These are phyloP conservation scores for Varecia variegata DNA, from an alignment of 2,797 vertebrate genomes.

Conservation along the genomic window DNA sequence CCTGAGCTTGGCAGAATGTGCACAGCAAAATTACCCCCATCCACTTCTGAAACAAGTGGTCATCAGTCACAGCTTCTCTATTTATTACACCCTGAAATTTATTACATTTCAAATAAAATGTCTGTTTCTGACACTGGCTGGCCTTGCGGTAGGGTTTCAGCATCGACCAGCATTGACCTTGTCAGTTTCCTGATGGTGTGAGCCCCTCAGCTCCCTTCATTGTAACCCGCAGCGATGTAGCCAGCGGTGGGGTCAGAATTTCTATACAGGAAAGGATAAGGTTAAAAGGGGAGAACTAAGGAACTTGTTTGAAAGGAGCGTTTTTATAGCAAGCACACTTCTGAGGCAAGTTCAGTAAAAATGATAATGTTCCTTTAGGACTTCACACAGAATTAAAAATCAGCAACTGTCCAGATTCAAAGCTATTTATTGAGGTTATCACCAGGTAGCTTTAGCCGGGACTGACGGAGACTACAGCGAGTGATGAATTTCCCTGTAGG, in stretches of 20 bases:
- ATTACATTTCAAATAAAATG: conserved; percentile 42
- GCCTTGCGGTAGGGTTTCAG: not conserved
- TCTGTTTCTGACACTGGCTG: not conserved
- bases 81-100: not conserved
- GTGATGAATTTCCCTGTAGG: not conserved
- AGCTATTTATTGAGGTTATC: not conserved
- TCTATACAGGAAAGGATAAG: not conserved
- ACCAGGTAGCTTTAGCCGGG: not conserved
- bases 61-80: not conserved
- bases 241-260: not conserved
- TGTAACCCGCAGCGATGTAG: not conserved
- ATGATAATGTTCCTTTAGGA: not conserved
- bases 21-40: not conserved
- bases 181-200: not conserved
- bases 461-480: not conserved
- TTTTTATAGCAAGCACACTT: not conserved
- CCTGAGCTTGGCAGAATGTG: not conserved
- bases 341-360: not conserved
- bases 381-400: not conserved
- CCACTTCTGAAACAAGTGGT: conserved; percentile 31
- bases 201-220: not conserved
- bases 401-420: not conserved
- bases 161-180: not conserved
- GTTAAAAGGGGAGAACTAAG: not conserved
- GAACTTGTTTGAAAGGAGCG: not conserved